Conservation (phyloP, 2,888 invertebrate species). For the Tenthredo mesomela region DNA sequence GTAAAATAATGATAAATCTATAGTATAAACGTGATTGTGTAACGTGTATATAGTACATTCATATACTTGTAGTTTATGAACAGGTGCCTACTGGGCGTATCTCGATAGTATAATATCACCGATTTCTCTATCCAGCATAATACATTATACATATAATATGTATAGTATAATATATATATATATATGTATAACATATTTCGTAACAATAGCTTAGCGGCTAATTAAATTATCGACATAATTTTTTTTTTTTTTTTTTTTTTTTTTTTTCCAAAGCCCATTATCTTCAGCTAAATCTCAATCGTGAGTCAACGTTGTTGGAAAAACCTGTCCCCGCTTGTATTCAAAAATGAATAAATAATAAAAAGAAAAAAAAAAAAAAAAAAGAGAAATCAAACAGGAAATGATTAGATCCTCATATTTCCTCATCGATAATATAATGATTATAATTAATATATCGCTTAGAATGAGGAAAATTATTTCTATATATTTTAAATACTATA, state of each 20-base stretch:
- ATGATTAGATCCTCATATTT: background rate
- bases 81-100: constrained; percentile 24
- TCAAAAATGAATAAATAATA: background rate
- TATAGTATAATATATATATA: background rate
- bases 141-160: background rate
- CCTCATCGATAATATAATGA: background rate
- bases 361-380: too few relatives aligned
- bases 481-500: too few relatives aligned
- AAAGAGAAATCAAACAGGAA: background rate
- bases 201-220: background rate
- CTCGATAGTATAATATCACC: background rate
- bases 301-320: background rate
- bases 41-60: too few relatives aligned
- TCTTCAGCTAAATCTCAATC: background rate
- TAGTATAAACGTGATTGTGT: background rate
- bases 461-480: background rate
- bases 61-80: too few relatives aligned
- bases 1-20: background rate
- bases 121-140: constrained; percentile 9
- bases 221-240: constrained; percentile 21
- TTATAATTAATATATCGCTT: background rate
- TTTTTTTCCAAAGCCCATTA: constrained; percentile 12
- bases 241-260: background rate
- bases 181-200: background rate
- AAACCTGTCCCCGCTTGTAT: background rate